Base-by-base conservation (phyloP, 2,888 invertebrate species). In the Saturnia pavonia region DNA sequence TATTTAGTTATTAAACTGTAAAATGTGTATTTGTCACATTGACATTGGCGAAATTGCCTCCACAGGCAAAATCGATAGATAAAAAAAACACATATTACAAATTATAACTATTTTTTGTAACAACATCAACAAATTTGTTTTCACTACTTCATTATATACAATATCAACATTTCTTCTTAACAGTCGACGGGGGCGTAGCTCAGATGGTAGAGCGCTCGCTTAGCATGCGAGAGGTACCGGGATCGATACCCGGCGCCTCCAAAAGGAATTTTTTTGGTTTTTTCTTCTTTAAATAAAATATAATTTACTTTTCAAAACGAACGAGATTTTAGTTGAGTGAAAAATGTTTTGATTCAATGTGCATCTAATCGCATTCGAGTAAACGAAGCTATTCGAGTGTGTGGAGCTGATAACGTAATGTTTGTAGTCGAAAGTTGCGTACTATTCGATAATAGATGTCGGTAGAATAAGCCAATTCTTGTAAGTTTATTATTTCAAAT, bases 121-220 rank as follows among this genome's bases (percentile, higher is more conserved):
- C n/a, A n/a, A n/a, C n/a, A n/a, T n/a, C n/a, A n/a, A n/a, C n/a
- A n/a, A n/a, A n/a, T n/a, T n/a, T 7, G 19, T 48, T 48, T 14
- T 14, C 6, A 14, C 2, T 27, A 14, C 12, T 60, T 3, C 12
- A 14, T 0, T 25, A 60, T 14, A 6, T 54, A 54, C 22, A 25
- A 19, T 60, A 60, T 1, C 2, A 60, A 6, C 14, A 60, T 60
- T 60, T 60, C 57, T n/a, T n/a, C 25, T 14, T 4, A 57, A 12
- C 4, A 3, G 1, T 4, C 4, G 1, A 1, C 68, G 94, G 92
- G 92, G 94, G 93, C 92, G 94, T 94, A 94, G 94, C 94, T 94
- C 94, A 94, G 94, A 94, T 93, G 94, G 94, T 94, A 94, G 94
- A 94, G 94, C 93, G 94, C 94, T 94, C 94, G 94, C 93, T 94